Evolutionary conservation across 2,888 invertebrate genomes (phyloP), one percentile per base, ranked within the genome.

Genomic region (Dicycla oo): DNA sequence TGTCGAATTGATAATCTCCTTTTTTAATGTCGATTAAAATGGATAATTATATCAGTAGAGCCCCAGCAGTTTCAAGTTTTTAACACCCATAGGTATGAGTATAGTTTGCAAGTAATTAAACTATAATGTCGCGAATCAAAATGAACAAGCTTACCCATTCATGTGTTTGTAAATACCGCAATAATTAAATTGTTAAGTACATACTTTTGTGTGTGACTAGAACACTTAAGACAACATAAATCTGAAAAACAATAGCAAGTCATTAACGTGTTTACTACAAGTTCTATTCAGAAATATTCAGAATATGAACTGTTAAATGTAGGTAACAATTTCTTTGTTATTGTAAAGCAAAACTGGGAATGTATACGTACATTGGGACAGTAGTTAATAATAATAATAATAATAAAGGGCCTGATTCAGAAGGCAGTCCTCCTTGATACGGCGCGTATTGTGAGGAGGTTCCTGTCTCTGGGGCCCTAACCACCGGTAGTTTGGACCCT

Each of bases 181-280:
- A 61, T n/a, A n/a, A 61, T n/a, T 20, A 51, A 47, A 49, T 62
- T 40, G 8, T 30, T 49, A n/a, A n/a, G n/a, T n/a, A 51, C 23
- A 6, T 23, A 65, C 3, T 65, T 53, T 67, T 34, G 20, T 38
- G 11, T 49, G 13, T 15, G 30, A 49, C 23, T n/a, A 23, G 51
- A 79, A 80, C 80, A 69, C 78, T 65, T 66, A 69, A 62, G 53
- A 62, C 13, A 66, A 78, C 30, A 74, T 45, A 56, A 56, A 56
- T 63, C 23, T 49, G 4, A 13, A 43, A 45, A 20, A 81, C 60
- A 81, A 79, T 70, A 43, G 26, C 45, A 6, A n/a, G 4, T 70
- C 38, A 68, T 70, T 64, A 67, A 61, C 7, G 47, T 26, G 6
- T 23, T 70, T 38, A 38, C 57, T 18, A 34, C 18, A 61, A 68